Conservation (phyloP, 2,113 vertebrate species). For the Gulo gulo region DNA sequence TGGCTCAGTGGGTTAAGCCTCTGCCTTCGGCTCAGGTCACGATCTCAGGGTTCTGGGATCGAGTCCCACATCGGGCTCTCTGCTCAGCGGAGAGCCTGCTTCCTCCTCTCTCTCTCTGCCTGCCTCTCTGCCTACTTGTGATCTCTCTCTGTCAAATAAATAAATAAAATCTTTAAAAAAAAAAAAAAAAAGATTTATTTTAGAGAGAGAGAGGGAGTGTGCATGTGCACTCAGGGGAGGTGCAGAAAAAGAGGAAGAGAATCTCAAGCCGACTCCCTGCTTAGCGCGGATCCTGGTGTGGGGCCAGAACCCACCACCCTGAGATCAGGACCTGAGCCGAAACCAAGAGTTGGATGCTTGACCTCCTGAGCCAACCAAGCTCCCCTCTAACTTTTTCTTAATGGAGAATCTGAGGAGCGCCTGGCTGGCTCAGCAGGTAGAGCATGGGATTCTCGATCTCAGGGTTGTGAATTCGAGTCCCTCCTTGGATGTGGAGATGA, state of each 20-base stretch:
- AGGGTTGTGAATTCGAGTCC: background rate
- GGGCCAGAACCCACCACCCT: background rate
- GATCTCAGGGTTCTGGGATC: no score
- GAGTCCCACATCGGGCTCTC: no score
- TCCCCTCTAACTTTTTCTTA: background rate
- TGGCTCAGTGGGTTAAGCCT: no score
- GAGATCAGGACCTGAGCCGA: background rate
- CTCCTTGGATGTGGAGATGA: background rate
- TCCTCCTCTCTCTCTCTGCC: no score
- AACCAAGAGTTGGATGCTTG: background rate
- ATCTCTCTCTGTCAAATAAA: no score
- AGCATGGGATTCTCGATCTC: background rate
- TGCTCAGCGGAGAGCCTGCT: no score
- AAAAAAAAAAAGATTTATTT: background rate
- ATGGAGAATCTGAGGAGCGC: background rate
- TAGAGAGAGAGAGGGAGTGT: background rate
- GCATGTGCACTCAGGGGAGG: background rate
- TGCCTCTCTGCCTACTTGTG: no score
- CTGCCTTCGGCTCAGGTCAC: no score
- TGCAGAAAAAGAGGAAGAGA: background rate
- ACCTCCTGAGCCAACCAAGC: background rate
- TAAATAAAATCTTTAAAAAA: no score
- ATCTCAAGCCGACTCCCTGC: background rate
- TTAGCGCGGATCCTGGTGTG: background rate
- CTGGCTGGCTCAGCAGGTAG: background rate